These are phyloP conservation scores for Ictalurus punctatus DNA, from an alignment of 2,113 vertebrate species.

Conservation along the genomic window DNA sequence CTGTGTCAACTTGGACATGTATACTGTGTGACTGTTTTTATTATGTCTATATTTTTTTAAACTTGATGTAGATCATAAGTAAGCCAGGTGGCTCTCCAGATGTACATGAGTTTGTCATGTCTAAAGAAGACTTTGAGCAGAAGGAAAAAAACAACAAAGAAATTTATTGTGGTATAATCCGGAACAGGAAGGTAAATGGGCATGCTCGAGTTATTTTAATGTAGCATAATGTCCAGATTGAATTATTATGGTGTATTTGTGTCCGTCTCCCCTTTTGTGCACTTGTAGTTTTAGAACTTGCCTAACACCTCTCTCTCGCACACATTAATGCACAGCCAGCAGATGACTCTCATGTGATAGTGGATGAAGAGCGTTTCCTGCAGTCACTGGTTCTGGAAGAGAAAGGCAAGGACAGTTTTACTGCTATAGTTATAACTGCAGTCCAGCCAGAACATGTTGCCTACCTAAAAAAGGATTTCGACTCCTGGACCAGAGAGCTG, in stretches of 20 bases:
- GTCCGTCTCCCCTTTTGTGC: background rate
- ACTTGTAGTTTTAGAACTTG: background rate
- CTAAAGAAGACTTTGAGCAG: constrained; percentile 90
- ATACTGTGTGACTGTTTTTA: background rate
- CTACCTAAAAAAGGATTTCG: constrained; percentile 80
- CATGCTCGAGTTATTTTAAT: background rate
- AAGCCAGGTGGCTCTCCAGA: constrained; percentile 82
- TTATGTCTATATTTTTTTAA: background rate
- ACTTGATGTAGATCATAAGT: constrained; percentile 83
- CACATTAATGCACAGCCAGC: constrained; percentile 70
- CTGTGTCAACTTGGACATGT: background rate
- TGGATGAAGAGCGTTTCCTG: constrained; percentile 80
- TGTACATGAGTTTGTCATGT: constrained; percentile 90
- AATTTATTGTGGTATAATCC: constrained; percentile 82
- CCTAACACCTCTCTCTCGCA: background rate
- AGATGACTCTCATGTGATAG: constrained; percentile 79
- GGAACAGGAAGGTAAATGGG: constrained; percentile 83
- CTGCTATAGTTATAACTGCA: constrained; percentile 86
- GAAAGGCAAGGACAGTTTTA: constrained; percentile 81
- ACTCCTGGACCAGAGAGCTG: constrained; percentile 82
- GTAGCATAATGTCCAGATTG: background rate
- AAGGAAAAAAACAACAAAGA: constrained; percentile 87
- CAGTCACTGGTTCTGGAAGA: constrained; percentile 82
- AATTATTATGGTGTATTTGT: background rate
- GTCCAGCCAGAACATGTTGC: constrained; percentile 76